phyloP scores from a whole-genome alignment of 2,113 vertebrate genomes.

The Cyanoramphus novaezelandiae region DNA sequence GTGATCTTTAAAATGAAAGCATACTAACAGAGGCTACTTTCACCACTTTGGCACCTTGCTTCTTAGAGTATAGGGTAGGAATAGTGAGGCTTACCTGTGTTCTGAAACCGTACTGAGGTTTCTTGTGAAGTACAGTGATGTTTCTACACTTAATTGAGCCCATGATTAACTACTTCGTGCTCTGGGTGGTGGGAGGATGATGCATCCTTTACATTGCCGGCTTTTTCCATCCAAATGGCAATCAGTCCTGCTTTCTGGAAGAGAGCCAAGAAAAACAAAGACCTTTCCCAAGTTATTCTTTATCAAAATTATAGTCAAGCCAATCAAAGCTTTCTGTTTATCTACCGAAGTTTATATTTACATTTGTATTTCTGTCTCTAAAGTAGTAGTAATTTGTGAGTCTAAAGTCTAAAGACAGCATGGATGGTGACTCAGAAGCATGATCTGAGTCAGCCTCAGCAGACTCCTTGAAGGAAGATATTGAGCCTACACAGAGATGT shows the following conservation, averaged over 20 bases:
- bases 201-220: neutral
- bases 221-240: neutral
- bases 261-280: neutral
- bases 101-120: neutral
- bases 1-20: neutral
- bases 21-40: neutral
- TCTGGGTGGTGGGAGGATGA: neutral
- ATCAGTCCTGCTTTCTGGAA: neutral
- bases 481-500: neutral
- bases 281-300: neutral
- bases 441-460: neutral
- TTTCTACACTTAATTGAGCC: neutral
- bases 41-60: neutral
- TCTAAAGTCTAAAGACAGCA: neutral
- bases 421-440: neutral
- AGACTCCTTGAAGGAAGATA: neutral
- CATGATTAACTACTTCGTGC: fast-evolving
- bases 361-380: neutral
- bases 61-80: neutral
- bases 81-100: neutral
- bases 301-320: neutral
- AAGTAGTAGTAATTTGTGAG: neutral
- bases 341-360: neutral
- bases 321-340: neutral
- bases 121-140: neutral